These are phyloP conservation scores for Synergus laeviventris DNA, from an alignment of 2,888 invertebrate species.

Conservation along the genomic window DNA sequence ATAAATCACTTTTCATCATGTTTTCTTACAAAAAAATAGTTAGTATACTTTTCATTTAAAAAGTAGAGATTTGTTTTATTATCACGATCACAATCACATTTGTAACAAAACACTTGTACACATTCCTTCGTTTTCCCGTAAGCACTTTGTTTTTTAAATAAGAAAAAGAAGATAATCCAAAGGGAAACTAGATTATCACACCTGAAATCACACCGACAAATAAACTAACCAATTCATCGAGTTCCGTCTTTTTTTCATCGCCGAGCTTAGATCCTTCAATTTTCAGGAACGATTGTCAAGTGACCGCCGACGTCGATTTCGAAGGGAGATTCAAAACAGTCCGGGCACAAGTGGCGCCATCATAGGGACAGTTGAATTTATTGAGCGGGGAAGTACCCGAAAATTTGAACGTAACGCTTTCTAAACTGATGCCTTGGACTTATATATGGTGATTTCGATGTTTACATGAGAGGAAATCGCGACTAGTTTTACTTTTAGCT, in stretches of 20 bases:
- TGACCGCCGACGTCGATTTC: constrained; percentile 3
- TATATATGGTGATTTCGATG: neutral
- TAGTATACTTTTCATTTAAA: neutral
- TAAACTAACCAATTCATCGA: neutral
- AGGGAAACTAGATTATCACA: neutral
- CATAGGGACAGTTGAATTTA: neutral
- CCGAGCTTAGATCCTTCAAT: constrained; percentile 13
- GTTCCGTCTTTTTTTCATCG: neutral
- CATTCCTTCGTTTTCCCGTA: neutral
- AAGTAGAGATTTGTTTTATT: neutral
- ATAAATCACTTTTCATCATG: neutral
- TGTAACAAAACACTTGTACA: neutral
- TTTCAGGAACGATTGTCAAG: constrained; percentile 5
- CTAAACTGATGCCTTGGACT: constrained; percentile 1
- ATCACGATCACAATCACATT: constrained; percentile 2
- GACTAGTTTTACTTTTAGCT: neutral
- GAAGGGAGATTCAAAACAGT: constrained; percentile 27
- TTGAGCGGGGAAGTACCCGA: neutral
- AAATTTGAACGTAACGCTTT: constrained; percentile 12
- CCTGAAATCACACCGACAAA: neutral
- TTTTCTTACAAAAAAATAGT: neutral
- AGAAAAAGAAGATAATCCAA: neutral
- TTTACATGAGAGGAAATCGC: constrained; percentile 1
- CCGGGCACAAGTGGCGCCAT: constrained; percentile 22
- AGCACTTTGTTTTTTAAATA: neutral